Base-by-base conservation (phyloP, 2,113 vertebrate species). In the Pelmatolapia mariae region DNA sequence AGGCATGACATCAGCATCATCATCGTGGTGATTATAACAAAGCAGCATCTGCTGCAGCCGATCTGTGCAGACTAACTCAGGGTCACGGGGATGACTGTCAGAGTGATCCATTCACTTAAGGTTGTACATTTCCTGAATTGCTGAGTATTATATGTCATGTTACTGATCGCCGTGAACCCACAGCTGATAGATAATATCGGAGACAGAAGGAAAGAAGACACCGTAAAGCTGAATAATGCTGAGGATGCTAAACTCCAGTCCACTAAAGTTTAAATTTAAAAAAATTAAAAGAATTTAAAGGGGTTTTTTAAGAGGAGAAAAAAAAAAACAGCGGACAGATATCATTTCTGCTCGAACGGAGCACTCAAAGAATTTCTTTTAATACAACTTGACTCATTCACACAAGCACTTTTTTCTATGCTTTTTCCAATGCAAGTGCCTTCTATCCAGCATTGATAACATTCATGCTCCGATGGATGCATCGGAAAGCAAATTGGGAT, bases 1-100 rank as follows among this genome's bases (percentile, higher is more conserved):
- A 68, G 63, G 59, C 18, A 76, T 91, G 89, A 93, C 93, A 91
- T 95, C 91, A 92, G 91, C 94, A 91, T 95, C 93, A 91, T 68
- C 84, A 57, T 63, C 68, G 76, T 78, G 18, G 66, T 18, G 82
- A 89, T 90, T 66, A 87, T 82, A 84, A 85, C 73, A 43, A 50
- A 87, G 89, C 84, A 89, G 94, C 95, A 96, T 95, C 95, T 96
- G 95, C 87, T 85, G 87, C 57, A 59, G 87, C 80, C 83, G 66
- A 81, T 92, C 88, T 79, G 71, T 15, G 87, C 22, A 87, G 83
- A 85, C 84, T 36, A 82, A 68, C 87, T 83, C 59, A 15, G 89
- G 91, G 92, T 91, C 90, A 81, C 1, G 1, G 83, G 59, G 89
- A 80, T 86, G n/a, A 82, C 92, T 83, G 54, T 87, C 85, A 87